phyloP scores from a whole-genome alignment of 1,140 invertebrate genomes.

The Triops longicaudatus region DNA sequence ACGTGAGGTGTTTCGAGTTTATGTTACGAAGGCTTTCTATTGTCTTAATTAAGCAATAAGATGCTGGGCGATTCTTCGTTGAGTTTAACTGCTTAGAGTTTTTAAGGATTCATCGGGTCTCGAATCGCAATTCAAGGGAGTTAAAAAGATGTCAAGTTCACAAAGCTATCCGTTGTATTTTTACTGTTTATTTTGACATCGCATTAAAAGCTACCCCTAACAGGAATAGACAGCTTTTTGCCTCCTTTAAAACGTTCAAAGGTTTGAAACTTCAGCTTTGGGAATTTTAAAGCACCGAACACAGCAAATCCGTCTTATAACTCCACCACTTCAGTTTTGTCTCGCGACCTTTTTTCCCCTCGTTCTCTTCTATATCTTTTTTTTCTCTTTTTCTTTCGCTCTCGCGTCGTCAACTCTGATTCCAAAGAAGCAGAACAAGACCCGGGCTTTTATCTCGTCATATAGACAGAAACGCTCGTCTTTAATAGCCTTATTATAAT shows the following conservation, averaged over 20 bases:
- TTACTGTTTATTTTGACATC: too few species aligned
- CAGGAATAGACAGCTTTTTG: background rate
- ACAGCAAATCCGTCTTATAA: constrained; percentile 2
- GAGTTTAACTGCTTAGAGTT: too few species aligned
- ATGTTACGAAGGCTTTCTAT: too few species aligned
- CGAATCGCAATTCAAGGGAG: too few species aligned
- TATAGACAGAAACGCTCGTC: constrained; percentile 1
- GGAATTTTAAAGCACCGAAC: background rate
- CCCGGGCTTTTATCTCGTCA: background rate
- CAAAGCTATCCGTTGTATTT: too few species aligned
- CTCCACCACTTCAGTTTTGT: background rate
- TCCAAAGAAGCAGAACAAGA: background rate
- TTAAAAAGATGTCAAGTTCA: too few species aligned
- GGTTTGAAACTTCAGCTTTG: background rate
- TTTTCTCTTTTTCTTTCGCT: background rate
- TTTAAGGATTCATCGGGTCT: too few species aligned
- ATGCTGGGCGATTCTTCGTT: too few species aligned
- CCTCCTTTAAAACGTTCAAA: background rate
- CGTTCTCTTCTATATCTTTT: background rate
- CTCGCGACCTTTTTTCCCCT: background rate
- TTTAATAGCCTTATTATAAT: constrained; percentile 13
- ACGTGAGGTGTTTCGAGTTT: too few species aligned
- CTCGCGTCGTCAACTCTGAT: too few species aligned
- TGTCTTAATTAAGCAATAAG: too few species aligned
- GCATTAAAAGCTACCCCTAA: background rate